Evolutionary conservation across 2,888 invertebrate genomes (phyloP).

Genomic region (Clepsis dumicolana): DNA sequence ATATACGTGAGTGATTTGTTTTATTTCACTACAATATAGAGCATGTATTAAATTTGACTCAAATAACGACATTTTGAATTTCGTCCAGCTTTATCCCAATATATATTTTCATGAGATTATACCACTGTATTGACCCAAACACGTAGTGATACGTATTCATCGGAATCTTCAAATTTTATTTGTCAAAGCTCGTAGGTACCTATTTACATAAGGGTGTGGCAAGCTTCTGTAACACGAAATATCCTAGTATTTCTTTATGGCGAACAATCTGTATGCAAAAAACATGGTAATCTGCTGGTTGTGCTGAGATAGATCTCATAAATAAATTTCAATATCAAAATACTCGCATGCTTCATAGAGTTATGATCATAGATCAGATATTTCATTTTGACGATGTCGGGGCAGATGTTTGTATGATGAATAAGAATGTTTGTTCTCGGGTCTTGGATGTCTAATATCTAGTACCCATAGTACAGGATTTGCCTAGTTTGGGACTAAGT

Average conservation of each 20-base stretch:
- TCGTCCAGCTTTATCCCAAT: neutral
- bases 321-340: neutral
- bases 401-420: no score
- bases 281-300: constrained; percentile 11
- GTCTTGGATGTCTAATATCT: no score
- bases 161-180: neutral
- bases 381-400: no score
- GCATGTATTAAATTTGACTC: no score
- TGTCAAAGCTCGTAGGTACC: neutral
- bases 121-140: neutral
- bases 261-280: constrained; percentile 20
- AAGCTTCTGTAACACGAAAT: neutral
- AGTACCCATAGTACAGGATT: no score
- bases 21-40: no score
- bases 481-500: no score
- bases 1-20: no score
- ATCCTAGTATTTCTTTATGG: constrained; percentile 1
- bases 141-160: neutral
- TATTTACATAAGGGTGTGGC: constrained; percentile 1
- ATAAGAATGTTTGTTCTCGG: no score
- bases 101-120: neutral
- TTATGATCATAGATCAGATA: neutral
- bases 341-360: neutral
- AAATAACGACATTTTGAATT: no score
- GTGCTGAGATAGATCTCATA: neutral